phyloP scores from a whole-genome alignment of 2,113 vertebrate genomes.

The Vulpes vulpes region DNA sequence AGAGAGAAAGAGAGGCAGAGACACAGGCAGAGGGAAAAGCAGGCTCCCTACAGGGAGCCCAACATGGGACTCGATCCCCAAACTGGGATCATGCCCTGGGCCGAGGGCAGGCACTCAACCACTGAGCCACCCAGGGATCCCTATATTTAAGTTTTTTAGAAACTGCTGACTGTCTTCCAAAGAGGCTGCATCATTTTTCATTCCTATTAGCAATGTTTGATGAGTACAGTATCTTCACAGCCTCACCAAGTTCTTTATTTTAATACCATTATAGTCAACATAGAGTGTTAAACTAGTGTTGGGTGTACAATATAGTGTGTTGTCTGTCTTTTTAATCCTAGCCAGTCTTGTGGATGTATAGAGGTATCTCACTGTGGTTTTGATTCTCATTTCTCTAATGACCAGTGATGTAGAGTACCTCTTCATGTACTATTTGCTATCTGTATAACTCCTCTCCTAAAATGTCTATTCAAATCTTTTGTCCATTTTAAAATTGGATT shows the following conservation, averaged over 20 bases:
- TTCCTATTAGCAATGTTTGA: not conserved
- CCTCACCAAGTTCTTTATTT: not conserved
- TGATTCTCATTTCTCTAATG: not conserved
- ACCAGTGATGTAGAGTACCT: not conserved
- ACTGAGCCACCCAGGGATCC: no score
- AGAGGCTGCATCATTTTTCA: not conserved
- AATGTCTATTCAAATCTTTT: not conserved
- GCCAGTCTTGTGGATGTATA: not conserved
- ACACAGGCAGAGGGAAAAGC: no score
- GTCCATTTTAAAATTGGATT: not conserved
- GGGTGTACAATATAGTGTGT: not conserved
- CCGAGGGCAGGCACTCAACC: no score
- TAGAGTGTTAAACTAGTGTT: not conserved
- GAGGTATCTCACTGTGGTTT: not conserved
- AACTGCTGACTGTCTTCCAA: not conserved
- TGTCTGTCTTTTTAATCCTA: not conserved
- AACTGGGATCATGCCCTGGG: no score
- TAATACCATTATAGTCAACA: not conserved
- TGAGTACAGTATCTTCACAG: not conserved
- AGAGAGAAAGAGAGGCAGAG: no score
- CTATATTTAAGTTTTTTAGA: slow-evolving; percentile 33
- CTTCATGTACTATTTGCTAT: not conserved
- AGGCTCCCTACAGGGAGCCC: no score
- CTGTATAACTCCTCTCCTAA: not conserved
- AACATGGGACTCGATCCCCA: no score